Conservation (phyloP, 2,797 vertebrate species). For the Cyprinella venusta region DNA sequence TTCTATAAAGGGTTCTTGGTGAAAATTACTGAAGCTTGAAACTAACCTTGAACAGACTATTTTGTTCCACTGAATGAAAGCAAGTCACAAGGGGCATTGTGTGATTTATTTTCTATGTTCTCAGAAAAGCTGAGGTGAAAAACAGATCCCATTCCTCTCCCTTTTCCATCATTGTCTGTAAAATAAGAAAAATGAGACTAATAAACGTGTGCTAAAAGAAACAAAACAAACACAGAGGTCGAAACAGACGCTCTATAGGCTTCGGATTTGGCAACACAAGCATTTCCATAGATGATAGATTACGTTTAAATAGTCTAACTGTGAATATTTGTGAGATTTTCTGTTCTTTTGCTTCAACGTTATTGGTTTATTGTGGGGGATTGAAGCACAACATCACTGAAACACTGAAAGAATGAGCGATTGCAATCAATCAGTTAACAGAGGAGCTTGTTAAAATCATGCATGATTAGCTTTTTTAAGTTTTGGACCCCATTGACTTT, state of each 20-base stretch:
- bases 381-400: not conserved
- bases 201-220: not conserved
- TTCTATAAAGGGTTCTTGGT: not conserved
- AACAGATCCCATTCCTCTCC: not conserved
- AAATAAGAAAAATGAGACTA: not conserved
- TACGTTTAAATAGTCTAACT: not conserved
- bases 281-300: not conserved
- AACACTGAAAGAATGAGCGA: not conserved
- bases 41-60: constrained; percentile 15
- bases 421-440: not conserved
- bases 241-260: not conserved
- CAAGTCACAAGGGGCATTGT: not conserved
- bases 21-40: not conserved
- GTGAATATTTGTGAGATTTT: not conserved
- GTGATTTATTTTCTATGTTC: not conserved
- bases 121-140: not conserved
- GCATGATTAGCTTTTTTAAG: too few species aligned
- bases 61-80: constrained; percentile 3
- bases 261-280: not conserved
- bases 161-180: not conserved
- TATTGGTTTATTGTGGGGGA: not conserved
- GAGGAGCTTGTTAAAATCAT: too few species aligned
- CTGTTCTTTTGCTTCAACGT: not conserved
- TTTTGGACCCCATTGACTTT: too few species aligned
- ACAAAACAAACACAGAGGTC: not conserved